Evolutionary conservation across 2,888 invertebrate species (phyloP), one percentile per base, ranked within the genome.

Genomic region (Cybosia mesomella): DNA sequence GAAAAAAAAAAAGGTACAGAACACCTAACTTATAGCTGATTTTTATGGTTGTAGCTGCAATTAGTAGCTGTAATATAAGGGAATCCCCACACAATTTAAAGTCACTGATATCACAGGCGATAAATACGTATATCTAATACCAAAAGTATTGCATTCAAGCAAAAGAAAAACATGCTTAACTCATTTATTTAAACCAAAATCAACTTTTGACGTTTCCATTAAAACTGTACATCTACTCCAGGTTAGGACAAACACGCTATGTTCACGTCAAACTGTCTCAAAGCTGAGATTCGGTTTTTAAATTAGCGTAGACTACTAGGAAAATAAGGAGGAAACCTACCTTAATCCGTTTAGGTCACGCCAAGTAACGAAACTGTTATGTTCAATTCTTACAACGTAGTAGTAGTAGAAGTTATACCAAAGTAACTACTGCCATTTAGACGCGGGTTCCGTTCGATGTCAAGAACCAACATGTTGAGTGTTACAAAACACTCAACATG

Each of bases 241-340:
- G 79, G 83, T 83, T 82, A 83, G 84, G 85, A 87, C 85, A 85
- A 88, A 88, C 92, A 92, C 91, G 91, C 90, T 87, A 91, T 70
- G 85, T 85, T 86, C 84, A 85, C 87, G 90, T 92, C 92, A 92
- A 90, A 83, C 90, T 90, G 91, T 90, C 92, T 88, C 79, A 80
- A 75, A 83, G 84, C 85, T 89, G 88, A 91, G 89, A 90, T 87
- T 83, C 88, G 89, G 83, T 88, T 90, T 91, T 92, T 90, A 91
- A 93, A 93, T 91, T 89, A 91, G 86, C 85, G 81, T 85, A 77
- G 89, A 90, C 89, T 88, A 84, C 83, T 85, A 83, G 87, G 86
- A 86, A 89, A 84, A 85, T 85, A 83, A 80, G 79, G 78, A 84
- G 85, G 86, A 85, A 87, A 80, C 82, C 82, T 67, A 71, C 84